Evolutionary conservation across 1,140 invertebrate genomes (phyloP), one percentile per base, ranked within the genome.

Genomic region (Calosoma granatense): DNA sequence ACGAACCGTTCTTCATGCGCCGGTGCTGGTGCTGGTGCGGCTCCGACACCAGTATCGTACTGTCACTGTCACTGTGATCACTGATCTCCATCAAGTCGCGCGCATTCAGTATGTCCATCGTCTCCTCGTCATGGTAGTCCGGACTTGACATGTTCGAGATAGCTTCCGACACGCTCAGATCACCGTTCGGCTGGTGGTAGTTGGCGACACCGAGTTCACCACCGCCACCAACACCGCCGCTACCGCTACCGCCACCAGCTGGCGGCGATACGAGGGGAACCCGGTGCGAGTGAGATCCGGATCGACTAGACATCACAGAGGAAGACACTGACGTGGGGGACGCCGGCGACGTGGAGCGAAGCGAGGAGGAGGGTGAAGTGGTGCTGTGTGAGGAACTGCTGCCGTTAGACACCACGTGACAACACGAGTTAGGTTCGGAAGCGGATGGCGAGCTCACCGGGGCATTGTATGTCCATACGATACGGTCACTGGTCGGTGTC

Each of bases 401-500:
- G 60, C 76, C 78, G 59, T 78, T 77, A 23, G 77, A 74, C 57
- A 72, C 72, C 47, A 76, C 76, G 47, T 76, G 73, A 54, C 72
- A 73, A 56, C 74, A 75, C 58, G 72, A 67, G 54, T 75, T 70
- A 60, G 73, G 67, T 67, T 76, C 64, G 58, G 76, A 71, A 57
- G 71, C 66, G 15, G 71, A 72, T 0, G 71, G 67, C 51, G 73
- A 74, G 59, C 71, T 73, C 2, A 87, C 78, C 12, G 89, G 87
- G 20, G 88, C 87, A 73, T 93, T 92, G 75, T 90, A 91, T n/a
- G 88, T 92, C 90, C 90, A 92, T 12, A 92, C 87, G 61, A 92
- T 90, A 59, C 88, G 81, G 66, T 84, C 78, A 64, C 73, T 75
- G 21, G 72, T 69, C 20, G 51, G 36, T 30, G 22, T 30, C 51